These are phyloP conservation scores for Silurus glanis DNA, from an alignment of 2,113 vertebrate genomes.

Conservation along the genomic window DNA sequence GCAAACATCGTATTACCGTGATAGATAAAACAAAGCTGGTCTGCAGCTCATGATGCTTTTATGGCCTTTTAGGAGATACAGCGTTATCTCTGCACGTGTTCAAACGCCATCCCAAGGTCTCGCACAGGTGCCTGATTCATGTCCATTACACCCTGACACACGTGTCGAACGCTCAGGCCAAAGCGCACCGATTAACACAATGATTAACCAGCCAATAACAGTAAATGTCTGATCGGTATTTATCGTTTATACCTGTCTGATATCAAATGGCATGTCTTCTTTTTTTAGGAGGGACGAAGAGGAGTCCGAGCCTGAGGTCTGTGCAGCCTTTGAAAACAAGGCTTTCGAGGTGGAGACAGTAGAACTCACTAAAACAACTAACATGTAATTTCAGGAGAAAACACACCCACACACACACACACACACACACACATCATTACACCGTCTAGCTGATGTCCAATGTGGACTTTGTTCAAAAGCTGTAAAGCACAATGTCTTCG, in stretches of 20 bases:
- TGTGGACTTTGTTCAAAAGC: background rate
- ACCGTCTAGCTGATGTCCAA: background rate
- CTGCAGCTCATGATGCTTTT: conserved; percentile 16
- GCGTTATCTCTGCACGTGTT: conserved; percentile 5
- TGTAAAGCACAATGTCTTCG: background rate
- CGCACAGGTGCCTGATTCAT: background rate
- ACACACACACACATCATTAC: background rate
- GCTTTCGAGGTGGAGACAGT: conserved; percentile 10
- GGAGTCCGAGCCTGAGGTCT: background rate
- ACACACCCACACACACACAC: background rate
- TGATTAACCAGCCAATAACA: background rate
- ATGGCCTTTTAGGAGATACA: conserved; percentile 7
- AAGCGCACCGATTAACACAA: background rate
- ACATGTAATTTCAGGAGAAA: conserved; percentile 16
- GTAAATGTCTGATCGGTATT: background rate
- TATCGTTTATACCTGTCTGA: background rate
- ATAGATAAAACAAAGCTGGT: background rate
- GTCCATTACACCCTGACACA: background rate
- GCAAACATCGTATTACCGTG: no score
- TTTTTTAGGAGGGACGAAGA: conserved; percentile 23
- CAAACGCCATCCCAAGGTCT: conserved; percentile 24
- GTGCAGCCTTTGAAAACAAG: conserved; percentile 14
- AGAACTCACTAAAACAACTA: conserved; percentile 20
- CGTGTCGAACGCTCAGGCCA: background rate
- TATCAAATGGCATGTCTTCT: background rate